Evolutionary conservation across 2,888 invertebrate species (phyloP).

Genomic region (Mechanitis messenoides): DNA sequence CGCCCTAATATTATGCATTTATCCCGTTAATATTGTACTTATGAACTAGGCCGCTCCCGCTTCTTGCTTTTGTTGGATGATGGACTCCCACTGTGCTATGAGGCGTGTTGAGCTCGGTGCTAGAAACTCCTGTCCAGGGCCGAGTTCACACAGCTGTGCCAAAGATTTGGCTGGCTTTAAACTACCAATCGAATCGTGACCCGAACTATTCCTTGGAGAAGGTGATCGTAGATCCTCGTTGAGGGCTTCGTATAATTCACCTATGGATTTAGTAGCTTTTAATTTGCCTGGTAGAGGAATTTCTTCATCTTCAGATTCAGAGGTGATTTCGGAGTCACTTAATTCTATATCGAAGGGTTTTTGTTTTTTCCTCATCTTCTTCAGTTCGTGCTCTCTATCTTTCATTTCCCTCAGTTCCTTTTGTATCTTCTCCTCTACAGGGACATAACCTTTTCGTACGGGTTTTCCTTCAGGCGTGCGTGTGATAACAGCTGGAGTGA

Average conservation of each 20-base stretch:
- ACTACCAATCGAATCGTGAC: slow-evolving; percentile 65
- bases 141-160: slow-evolving; percentile 81
- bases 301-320: slow-evolving; percentile 77
- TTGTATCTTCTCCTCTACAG: slow-evolving; percentile 92
- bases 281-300: slow-evolving; percentile 78
- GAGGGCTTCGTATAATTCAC: slow-evolving; percentile 79
- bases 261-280: slow-evolving; percentile 80
- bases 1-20: slow-evolving; percentile 24
- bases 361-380: slow-evolving; percentile 79
- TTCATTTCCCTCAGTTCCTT: slow-evolving; percentile 91
- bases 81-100: slow-evolving; percentile 88
- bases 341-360: slow-evolving; percentile 80
- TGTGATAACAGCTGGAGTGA: slow-evolving; percentile 59
- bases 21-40: slow-evolving; percentile 13
- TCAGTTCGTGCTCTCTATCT: slow-evolving; percentile 86
- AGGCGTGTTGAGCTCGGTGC: slow-evolving; percentile 83
- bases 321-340: slow-evolving; percentile 75
- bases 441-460: slow-evolving; percentile 85
- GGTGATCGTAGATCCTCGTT: slow-evolving; percentile 68
- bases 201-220: slow-evolving; percentile 64
- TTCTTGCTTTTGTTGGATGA: slow-evolving; percentile 81
- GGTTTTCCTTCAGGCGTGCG: slow-evolving; percentile 79
- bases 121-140: slow-evolving; percentile 78
- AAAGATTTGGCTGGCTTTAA: slow-evolving; percentile 82
- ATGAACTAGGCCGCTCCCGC: slow-evolving; percentile 66